Conservation (phyloP, 2,113 vertebrate genomes). For the Trinectes maculatus region DNA sequence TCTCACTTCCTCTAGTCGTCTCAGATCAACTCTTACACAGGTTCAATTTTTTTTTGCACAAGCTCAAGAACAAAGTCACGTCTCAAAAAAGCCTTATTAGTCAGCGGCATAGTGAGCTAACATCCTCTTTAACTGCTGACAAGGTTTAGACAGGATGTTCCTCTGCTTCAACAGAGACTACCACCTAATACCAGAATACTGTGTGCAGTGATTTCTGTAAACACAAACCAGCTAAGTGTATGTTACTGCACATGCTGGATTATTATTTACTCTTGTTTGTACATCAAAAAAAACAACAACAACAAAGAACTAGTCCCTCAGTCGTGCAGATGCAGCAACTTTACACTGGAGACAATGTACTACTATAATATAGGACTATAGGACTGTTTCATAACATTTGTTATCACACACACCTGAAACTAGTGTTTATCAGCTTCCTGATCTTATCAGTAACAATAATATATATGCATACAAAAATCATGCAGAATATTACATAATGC, state of each 20-base stretch:
- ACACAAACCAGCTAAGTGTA: not conserved
- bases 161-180: not conserved
- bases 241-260: not conserved
- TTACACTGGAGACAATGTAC: not conserved
- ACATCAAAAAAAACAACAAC: not conserved
- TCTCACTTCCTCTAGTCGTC: conserved; percentile 88
- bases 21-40: conserved; percentile 42
- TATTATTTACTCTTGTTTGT: no score
- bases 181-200: no score
- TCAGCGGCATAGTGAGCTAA: conserved; percentile 53
- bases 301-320: not conserved
- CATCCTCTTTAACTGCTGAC: conserved; percentile 63
- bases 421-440: no score
- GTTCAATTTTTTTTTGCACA: conserved; percentile 9
- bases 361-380: no score
- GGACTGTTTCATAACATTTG: no score
- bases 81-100: conserved; percentile 48
- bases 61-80: conserved; percentile 9
- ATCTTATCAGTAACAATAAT: no score
- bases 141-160: conserved; percentile 30
- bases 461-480: no score
- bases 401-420: no score
- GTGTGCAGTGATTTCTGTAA: not conserved
- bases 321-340: not conserved
- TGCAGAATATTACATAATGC: no score